These are phyloP conservation scores for Halisarca cf. caerulea DNA, from an alignment of 37 sponge, comb jelly and placozoan species.

Conservation along the genomic window DNA sequence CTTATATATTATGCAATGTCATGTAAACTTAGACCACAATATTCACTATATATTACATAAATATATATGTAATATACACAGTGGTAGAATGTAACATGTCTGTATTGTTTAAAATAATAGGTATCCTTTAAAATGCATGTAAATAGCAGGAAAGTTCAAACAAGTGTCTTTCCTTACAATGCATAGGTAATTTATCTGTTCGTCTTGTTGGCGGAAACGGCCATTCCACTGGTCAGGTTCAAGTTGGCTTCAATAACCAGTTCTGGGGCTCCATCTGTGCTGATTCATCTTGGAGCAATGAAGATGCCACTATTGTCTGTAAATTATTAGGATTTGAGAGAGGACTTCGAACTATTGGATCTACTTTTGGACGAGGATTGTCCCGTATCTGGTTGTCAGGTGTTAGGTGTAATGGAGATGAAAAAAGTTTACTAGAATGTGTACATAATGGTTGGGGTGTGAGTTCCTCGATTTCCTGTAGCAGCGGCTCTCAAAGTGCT, in stretches of 20 bases:
- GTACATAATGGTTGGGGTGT: not conserved
- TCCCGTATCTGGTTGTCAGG: not conserved
- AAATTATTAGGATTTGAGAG: not conserved
- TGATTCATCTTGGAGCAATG: not conserved
- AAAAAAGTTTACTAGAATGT: not conserved
- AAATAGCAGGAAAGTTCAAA: no score
- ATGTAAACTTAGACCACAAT: no score
- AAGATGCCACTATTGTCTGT: not conserved
- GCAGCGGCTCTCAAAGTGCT: no score
- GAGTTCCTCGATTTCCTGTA: no score
- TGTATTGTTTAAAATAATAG: not conserved
- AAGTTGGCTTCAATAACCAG: not conserved
- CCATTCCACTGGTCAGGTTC: not conserved
- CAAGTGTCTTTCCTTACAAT: no score
- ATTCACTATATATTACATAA: no score
- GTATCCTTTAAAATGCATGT: no score
- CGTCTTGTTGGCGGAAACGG: not conserved
- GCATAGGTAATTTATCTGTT: not conserved
- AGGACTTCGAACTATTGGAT: not conserved
- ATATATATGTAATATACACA: no score
- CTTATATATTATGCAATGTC: no score
- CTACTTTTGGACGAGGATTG: not conserved
- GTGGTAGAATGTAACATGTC: not conserved
- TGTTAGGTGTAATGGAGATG: constrained; percentile 4
- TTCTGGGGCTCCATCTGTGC: not conserved